phyloP scores from a whole-genome alignment of 2,113 vertebrate genomes.

The Upupa epops region DNA sequence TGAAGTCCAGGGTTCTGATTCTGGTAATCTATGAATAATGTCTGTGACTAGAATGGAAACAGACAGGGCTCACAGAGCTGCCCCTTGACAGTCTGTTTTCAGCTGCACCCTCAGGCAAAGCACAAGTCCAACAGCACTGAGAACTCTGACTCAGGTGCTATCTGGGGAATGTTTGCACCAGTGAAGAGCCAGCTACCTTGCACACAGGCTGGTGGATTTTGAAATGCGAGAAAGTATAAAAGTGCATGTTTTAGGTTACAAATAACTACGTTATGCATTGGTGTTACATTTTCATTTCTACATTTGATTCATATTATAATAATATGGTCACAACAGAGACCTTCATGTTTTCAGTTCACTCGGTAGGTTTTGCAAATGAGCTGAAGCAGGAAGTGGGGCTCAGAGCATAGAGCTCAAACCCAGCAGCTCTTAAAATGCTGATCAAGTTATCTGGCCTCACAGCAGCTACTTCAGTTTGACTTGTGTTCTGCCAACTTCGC shows the following conservation, averaged over 20 bases:
- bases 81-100: not conserved
- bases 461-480: not conserved
- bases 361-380: not conserved
- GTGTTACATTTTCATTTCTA: not conserved
- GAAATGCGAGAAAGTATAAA: not conserved
- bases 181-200: not conserved
- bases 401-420: not conserved
- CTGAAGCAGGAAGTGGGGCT: not conserved
- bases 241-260: not conserved
- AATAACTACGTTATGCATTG: not conserved
- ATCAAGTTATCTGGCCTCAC: not conserved
- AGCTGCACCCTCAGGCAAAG: not conserved
- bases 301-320: not conserved
- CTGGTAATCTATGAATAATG: no score
- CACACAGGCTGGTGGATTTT: not conserved
- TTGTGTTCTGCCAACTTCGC: not conserved
- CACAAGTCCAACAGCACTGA: not conserved
- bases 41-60: not conserved
- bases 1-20: no score
- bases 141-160: not conserved
- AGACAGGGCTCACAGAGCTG: fast-evolving
- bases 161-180: not conserved
- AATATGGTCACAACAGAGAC: not conserved
- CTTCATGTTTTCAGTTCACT: not conserved
- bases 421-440: not conserved